phyloP scores from a whole-genome alignment of 2,113 vertebrate genomes.

The Hepsetus odoe region DNA sequence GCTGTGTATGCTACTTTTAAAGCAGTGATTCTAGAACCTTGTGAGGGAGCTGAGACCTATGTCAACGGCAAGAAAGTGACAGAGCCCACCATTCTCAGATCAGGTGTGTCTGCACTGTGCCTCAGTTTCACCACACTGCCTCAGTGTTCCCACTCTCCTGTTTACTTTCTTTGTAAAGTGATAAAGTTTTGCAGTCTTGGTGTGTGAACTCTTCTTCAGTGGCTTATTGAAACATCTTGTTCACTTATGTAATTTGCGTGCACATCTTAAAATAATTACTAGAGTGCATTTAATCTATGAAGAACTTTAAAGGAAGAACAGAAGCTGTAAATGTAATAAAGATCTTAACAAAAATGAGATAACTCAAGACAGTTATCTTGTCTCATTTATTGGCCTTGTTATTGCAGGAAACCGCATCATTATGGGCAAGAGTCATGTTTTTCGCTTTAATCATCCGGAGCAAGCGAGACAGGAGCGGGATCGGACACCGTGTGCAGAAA shows the following conservation, averaged over 20 bases:
- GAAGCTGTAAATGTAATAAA: too few relatives aligned
- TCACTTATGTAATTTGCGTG: neutral
- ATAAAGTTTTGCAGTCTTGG: neutral
- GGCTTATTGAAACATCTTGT: neutral
- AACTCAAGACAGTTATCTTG: too few relatives aligned
- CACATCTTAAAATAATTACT: neutral
- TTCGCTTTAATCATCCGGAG: constrained; percentile 97
- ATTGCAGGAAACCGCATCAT: constrained; percentile 94
- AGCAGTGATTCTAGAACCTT: constrained; percentile 91
- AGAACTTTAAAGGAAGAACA: neutral
- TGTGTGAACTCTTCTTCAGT: neutral
- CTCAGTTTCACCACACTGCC: neutral
- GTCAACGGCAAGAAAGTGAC: constrained; percentile 96
- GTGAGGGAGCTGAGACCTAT: constrained; percentile 92
- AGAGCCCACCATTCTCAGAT: constrained; percentile 87
- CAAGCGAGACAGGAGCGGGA: constrained; percentile 94
- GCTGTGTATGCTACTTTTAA: constrained; percentile 57
- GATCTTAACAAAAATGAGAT: too few relatives aligned
- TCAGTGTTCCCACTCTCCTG: neutral
- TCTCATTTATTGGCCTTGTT: neutral
- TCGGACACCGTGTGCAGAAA: constrained; percentile 88
- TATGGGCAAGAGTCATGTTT: constrained; percentile 97
- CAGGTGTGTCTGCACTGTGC: constrained; percentile 76
- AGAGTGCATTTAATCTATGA: neutral
- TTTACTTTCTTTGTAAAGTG: neutral